Conservation (phyloP, 2,797 vertebrate species). For the Hapalemur alaotrensis region DNA sequence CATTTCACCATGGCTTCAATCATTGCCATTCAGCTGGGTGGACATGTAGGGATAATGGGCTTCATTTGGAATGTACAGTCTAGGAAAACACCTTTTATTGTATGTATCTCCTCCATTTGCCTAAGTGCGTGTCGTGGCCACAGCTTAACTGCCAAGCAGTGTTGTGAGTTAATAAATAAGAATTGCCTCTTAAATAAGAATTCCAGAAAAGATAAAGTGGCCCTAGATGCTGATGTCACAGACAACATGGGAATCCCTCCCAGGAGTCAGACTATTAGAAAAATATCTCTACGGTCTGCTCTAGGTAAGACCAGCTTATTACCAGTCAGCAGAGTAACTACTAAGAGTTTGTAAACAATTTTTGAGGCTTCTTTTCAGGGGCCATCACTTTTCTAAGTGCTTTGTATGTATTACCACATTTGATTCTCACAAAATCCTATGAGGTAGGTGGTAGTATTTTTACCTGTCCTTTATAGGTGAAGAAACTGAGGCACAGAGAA, state of each 20-base stretch:
- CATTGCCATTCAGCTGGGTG: background rate
- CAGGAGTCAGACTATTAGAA: background rate
- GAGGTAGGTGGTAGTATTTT: background rate
- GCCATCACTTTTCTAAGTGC: background rate
- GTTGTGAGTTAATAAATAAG: background rate
- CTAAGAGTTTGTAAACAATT: background rate
- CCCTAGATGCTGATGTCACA: background rate
- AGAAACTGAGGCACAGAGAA: background rate
- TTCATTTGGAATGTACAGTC: background rate
- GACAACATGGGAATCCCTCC: background rate
- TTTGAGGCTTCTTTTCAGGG: background rate
- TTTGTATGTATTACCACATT: background rate
- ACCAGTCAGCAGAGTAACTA: background rate
- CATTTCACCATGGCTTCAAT: background rate
- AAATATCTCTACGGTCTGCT: background rate
- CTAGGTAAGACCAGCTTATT: background rate
- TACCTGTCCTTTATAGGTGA: background rate
- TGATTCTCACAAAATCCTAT: background rate
- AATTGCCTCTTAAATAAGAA: background rate
- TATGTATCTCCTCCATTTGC: background rate
- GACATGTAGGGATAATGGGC: background rate
- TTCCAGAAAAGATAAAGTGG: conserved; percentile 11
- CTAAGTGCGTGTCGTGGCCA: background rate
- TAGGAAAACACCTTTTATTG: background rate
- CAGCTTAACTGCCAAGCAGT: background rate